Percentiles rank a stretch among this genome's conserved stretches.
phyloP scores from a whole-genome alignment of 2,888 invertebrate genomes.

The Cosmia trapezina region DNA sequence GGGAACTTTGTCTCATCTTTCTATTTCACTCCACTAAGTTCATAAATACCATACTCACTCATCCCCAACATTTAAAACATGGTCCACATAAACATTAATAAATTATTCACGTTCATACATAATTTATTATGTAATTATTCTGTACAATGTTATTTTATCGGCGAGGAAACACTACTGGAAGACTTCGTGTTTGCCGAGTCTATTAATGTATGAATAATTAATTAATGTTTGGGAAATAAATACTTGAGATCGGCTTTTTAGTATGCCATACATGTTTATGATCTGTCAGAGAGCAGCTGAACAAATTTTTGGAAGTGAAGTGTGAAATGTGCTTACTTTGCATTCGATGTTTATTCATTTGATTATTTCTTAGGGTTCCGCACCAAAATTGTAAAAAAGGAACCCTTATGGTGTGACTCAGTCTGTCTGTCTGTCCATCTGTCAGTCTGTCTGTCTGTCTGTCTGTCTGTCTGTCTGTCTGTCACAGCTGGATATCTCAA shows the following conservation, averaged over 20 bases:
- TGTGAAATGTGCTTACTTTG: slow-evolving; percentile 31
- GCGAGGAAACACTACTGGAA: slow-evolving; percentile 67
- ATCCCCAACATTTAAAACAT: slow-evolving; percentile 51
- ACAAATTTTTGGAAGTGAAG: slow-evolving; percentile 37
- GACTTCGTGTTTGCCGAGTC: slow-evolving; percentile 59
- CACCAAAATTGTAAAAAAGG: no score
- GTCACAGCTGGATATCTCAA: no score
- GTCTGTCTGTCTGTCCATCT: no score
- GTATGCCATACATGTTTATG: slow-evolving; percentile 39
- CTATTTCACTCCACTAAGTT: not conserved
- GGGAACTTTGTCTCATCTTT: not conserved
- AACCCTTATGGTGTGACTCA: no score
- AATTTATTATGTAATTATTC: slow-evolving; percentile 77
- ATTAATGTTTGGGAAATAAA: slow-evolving; percentile 65
- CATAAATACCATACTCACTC: not conserved
- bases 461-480: no score
- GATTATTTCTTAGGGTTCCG: no score
- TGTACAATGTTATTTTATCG: slow-evolving; percentile 73
- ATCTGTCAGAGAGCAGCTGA: slow-evolving; percentile 29
- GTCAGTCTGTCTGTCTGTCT: no score
- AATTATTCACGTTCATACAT: slow-evolving; percentile 73
- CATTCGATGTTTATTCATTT: slow-evolving; percentile 3
- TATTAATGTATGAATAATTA: slow-evolving; percentile 72
- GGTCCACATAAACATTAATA: slow-evolving; percentile 47
- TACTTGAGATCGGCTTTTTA: slow-evolving; percentile 59